phyloP scores from a whole-genome alignment of 2,797 vertebrate genomes.

The Sebastiscus albofasciatus region DNA sequence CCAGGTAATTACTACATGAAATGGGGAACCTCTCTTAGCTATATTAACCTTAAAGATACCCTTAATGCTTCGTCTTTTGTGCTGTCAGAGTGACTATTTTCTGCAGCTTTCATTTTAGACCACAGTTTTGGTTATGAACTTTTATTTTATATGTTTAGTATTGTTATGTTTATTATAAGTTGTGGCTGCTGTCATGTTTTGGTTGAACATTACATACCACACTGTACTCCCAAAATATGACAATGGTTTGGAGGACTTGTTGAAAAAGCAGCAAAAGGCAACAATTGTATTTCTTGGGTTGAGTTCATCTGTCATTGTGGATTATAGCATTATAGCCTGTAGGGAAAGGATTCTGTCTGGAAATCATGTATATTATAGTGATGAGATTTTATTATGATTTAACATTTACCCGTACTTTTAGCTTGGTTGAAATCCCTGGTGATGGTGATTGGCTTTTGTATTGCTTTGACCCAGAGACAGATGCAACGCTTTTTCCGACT shows the following conservation, averaged over 20 bases:
- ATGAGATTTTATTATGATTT: conserved; percentile 7
- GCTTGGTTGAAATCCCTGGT: neutral
- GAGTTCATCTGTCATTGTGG: neutral
- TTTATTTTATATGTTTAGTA: neutral
- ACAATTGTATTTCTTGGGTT: neutral
- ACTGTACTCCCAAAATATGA: neutral
- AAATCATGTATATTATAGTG: neutral
- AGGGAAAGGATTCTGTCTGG: neutral
- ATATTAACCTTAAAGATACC: neutral
- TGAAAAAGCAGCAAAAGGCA: neutral
- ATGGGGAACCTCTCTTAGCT: fast-evolving
- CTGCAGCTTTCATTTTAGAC: neutral
- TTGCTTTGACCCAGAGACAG: conserved; percentile 7
- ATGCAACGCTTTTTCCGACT: conserved; percentile 77
- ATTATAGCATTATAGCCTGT: neutral
- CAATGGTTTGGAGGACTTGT: neutral
- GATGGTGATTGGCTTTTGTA: conserved; percentile 5
- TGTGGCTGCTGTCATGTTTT: neutral
- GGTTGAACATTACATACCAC: neutral
- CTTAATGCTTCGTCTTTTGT: neutral
- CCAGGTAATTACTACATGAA: neutral
- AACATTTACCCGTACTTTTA: neutral
- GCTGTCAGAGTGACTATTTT: neutral
- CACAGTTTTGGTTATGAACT: neutral
- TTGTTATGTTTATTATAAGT: neutral